These are phyloP conservation scores for Neuroterus valhalla DNA, from an alignment of 1,140 invertebrate genomes.

Conservation along the genomic window DNA sequence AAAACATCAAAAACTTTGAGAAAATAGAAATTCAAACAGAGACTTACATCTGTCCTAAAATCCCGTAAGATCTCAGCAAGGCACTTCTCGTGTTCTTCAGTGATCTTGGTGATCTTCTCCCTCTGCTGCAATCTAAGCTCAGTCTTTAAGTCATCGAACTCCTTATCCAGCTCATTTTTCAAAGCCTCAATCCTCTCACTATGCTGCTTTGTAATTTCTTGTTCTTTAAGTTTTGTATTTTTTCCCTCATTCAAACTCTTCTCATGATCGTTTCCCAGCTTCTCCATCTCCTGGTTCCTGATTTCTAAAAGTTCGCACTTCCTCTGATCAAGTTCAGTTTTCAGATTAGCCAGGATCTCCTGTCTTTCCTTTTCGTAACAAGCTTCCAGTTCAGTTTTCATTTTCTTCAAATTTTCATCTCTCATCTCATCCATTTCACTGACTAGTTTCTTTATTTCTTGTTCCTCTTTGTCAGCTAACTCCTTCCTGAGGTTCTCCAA, in stretches of 20 bases:
- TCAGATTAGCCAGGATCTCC: conserved; percentile 68
- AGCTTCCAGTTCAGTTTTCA: conserved; percentile 65
- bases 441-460: conserved; percentile 69
- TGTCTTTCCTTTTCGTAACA: conserved; percentile 68
- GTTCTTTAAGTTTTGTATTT: conserved; percentile 60
- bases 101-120: conserved; percentile 77
- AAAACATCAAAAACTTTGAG: too few relatives aligned
- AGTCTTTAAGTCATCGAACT: conserved; percentile 69
- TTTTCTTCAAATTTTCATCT: conserved; percentile 64
- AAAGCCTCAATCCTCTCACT: conserved; percentile 61
- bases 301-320: conserved; percentile 67
- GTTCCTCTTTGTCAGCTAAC: conserved; percentile 65
- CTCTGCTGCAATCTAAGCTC: conserved; percentile 72
- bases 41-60: conserved; percentile 71
- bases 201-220: conserved; percentile 63
- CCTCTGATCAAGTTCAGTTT: conserved; percentile 64
- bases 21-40: neutral
- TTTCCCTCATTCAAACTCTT: conserved; percentile 64
- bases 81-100: conserved; percentile 77
- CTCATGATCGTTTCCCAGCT: conserved; percentile 66
- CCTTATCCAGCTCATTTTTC: conserved; percentile 66
- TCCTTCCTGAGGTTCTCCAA: conserved; percentile 70
- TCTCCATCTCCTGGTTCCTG: conserved; percentile 65
- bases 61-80: conserved; percentile 74
- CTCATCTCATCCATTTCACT: conserved; percentile 66